Conservation (phyloP, 2,797 vertebrate genomes). For the Odontamblyopus rebecca region DNA sequence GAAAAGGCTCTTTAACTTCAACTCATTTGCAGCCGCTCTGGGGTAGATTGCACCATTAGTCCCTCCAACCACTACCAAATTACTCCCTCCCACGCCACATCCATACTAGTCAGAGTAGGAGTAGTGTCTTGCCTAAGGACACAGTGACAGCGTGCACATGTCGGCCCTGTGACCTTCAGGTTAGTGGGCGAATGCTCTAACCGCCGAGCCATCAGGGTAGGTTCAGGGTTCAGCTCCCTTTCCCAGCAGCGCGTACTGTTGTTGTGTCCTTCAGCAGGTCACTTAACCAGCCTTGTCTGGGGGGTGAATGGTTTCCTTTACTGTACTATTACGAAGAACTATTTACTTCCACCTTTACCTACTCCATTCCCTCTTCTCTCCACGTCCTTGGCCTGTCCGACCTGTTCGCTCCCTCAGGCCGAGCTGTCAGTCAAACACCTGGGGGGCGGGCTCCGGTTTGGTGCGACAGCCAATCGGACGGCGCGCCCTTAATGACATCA, state of each 20-base stretch:
- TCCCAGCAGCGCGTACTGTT: background rate
- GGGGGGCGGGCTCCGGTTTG: slow-evolving; percentile 47
- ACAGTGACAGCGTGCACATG: too few relatives aligned
- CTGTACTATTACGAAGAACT: background rate
- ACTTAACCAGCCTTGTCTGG: background rate
- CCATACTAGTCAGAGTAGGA: too few relatives aligned
- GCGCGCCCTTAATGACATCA: slow-evolving; percentile 64
- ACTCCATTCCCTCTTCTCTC: slow-evolving; percentile 51
- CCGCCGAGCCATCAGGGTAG: slow-evolving; percentile 19
- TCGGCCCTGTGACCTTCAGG: background rate
- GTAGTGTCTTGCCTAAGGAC: too few relatives aligned
- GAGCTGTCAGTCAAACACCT: slow-evolving; percentile 48
- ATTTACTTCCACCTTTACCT: slow-evolving; percentile 12
- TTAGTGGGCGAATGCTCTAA: background rate
- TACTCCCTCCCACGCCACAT: too few relatives aligned
- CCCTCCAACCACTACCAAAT: too few relatives aligned
- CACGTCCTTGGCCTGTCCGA: slow-evolving; percentile 70
- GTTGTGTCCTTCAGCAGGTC: slow-evolving; percentile 1
- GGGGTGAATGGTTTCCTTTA: background rate
- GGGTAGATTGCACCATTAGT: too few relatives aligned
- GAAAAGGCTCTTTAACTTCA: too few relatives aligned
- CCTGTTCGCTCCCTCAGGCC: slow-evolving; percentile 56
- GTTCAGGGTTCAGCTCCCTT: background rate
- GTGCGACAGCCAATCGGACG: slow-evolving; percentile 54
- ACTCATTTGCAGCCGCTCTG: too few relatives aligned